A percentile compares a stretch with the other conserved stretches of the same genome.
These are phyloP conservation scores for Amphipoea oculea DNA, from an alignment of 2,888 invertebrate genomes.

Conservation along the genomic window DNA sequence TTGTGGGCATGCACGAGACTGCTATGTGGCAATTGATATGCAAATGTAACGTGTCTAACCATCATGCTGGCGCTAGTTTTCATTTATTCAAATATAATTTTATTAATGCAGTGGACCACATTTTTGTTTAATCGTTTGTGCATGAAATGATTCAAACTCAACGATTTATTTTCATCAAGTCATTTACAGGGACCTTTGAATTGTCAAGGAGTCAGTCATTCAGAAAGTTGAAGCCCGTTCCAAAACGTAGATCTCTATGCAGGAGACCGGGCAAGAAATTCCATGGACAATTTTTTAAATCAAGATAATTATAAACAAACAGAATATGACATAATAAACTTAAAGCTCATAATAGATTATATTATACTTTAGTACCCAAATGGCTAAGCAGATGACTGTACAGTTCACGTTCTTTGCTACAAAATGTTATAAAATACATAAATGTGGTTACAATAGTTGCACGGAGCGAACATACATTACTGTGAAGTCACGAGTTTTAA, in stretches of 20 bases:
- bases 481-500: conserved; percentile 14
- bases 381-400: too few relatives aligned
- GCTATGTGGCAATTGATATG: conserved; percentile 16
- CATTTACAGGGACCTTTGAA: background rate
- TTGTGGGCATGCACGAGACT: background rate
- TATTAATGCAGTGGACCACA: background rate
- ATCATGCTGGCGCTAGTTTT: background rate
- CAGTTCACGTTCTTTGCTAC: background rate
- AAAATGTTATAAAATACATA: conserved; percentile 4
- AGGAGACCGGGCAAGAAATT: too few relatives aligned
- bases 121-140: background rate
- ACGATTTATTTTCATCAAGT: background rate
- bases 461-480: conserved; percentile 17
- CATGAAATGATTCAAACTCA: background rate
- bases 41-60: conserved; percentile 18
- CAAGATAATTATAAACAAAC: background rate
- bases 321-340: background rate
- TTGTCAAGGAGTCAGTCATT: background rate
- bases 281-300: too few relatives aligned
- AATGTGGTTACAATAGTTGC: background rate
- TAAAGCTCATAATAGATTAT: too few relatives aligned
- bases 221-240: background rate
- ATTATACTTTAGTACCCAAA: background rate
- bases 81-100: conserved; percentile 1
- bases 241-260: background rate